phyloP scores from a whole-genome alignment of 2,888 invertebrate genomes.

The Steinernema hermaphroditum region DNA sequence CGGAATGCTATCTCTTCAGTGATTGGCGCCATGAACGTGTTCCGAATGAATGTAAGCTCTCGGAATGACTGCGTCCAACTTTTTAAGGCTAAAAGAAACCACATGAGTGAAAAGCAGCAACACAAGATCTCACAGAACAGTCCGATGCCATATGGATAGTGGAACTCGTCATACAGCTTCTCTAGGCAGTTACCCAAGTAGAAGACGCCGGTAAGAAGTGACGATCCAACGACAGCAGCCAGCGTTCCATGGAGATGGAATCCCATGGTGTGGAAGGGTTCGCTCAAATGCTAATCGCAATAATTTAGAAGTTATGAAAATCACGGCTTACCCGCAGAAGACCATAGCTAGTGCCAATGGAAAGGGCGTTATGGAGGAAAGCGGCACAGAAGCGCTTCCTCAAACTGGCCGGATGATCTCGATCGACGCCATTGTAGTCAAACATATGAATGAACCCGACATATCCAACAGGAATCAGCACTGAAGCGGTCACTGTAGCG shows the following conservation, averaged over 20 bases:
- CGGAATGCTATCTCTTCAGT: constrained; percentile 64
- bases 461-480: constrained; percentile 42
- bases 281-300: constrained; percentile 34
- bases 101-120: neutral
- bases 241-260: constrained; percentile 41
- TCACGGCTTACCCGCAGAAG: constrained; percentile 39
- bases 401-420: constrained; percentile 45
- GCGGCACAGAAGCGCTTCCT: constrained; percentile 46
- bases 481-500: constrained; percentile 19
- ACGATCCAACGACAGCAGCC: constrained; percentile 41
- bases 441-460: constrained; percentile 44
- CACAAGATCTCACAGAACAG: constrained; percentile 1
- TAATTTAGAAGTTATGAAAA: neutral
- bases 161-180: constrained; percentile 45
- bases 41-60: constrained; percentile 49
- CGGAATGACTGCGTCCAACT: constrained; percentile 46
- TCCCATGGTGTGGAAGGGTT: constrained; percentile 51
- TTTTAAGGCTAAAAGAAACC: constrained; percentile 39
- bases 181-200: constrained; percentile 55
- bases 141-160: neutral
- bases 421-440: constrained; percentile 44
- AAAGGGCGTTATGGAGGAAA: constrained; percentile 40
- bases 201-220: constrained; percentile 46
- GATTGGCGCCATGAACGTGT: constrained; percentile 58
- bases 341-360: constrained; percentile 39